phyloP scores from a whole-genome alignment of 1,140 invertebrate species.

The Philopotamus ludificatus region DNA sequence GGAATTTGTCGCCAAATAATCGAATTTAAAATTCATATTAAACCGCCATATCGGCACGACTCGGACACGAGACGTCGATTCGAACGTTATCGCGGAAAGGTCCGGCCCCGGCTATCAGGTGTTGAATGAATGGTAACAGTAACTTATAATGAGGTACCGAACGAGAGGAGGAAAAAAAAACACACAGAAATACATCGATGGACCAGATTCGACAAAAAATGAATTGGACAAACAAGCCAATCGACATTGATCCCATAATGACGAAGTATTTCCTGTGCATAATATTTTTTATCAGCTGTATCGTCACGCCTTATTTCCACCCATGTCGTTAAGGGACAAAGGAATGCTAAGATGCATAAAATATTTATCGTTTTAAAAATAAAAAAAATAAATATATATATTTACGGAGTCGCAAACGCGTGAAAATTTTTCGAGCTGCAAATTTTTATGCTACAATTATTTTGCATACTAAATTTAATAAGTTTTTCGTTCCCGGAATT shows the following conservation, averaged over 20 bases:
- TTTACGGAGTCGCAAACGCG: too few relatives aligned
- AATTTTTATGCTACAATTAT: too few relatives aligned
- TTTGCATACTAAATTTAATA: too few relatives aligned
- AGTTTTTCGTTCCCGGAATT: too few relatives aligned
- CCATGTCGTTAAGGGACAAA: too few relatives aligned
- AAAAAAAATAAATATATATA: too few relatives aligned
- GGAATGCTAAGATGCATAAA: too few relatives aligned
- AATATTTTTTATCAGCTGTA: neutral
- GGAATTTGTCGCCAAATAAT: too few relatives aligned
- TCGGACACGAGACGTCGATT: constrained; percentile 9
- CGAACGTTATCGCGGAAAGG: constrained; percentile 28
- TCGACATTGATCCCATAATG: constrained; percentile 28
- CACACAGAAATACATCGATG: constrained; percentile 16
- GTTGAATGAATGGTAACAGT: constrained; percentile 34
- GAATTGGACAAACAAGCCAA: constrained; percentile 24
- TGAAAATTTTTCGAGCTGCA: too few relatives aligned
- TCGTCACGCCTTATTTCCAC: neutral
- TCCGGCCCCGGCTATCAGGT: constrained; percentile 14
- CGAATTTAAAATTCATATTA: constrained; percentile 8
- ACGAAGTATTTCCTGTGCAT: constrained; percentile 19
- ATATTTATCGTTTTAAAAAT: too few relatives aligned
- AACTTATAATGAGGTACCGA: constrained; percentile 27
- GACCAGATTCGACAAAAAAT: constrained; percentile 10
- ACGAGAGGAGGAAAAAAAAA: constrained; percentile 10
- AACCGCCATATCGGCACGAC: constrained; percentile 12